These are phyloP conservation scores for Nymphalis urticae DNA, from an alignment of 2,888 invertebrate species.

Conservation along the genomic window DNA sequence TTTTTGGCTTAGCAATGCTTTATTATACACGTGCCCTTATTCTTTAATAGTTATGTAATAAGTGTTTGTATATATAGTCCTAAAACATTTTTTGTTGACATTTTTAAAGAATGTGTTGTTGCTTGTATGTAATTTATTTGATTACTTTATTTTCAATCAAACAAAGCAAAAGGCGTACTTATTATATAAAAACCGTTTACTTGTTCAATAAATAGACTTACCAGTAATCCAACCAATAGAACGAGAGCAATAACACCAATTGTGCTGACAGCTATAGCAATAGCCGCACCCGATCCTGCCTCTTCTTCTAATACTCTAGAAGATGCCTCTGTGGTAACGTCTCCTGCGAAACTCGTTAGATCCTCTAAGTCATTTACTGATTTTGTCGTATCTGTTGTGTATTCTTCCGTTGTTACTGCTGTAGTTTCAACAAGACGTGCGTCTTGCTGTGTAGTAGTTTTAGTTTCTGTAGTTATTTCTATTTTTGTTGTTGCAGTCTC, in stretches of 20 bases:
- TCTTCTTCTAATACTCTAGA: slow-evolving; percentile 57
- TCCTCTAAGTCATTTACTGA: slow-evolving; percentile 56
- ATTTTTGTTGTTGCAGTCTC: slow-evolving; percentile 39
- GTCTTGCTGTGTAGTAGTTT: slow-evolving; percentile 46
- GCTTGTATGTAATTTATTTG: no score
- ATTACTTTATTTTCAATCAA: no score
- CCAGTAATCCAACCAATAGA: slow-evolving; percentile 88
- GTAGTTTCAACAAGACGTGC: slow-evolving; percentile 51
- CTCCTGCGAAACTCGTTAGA: slow-evolving; percentile 56
- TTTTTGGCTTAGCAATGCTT: no score
- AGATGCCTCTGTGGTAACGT: slow-evolving; percentile 64
- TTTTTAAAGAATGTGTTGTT: no score
- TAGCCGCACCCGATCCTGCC: slow-evolving; percentile 85
- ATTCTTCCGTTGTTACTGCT: slow-evolving; percentile 44
- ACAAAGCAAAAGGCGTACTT: no score
- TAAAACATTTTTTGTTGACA: no score
- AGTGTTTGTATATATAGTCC: no score
- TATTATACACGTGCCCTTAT: no score
- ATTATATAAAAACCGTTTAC: no score
- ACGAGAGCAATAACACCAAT: slow-evolving; percentile 90
- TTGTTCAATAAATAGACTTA: slow-evolving; percentile 61
- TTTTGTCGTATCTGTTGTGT: slow-evolving; percentile 54
- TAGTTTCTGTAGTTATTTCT: slow-evolving; percentile 27
- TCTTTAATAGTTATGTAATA: no score
- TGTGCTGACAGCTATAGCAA: slow-evolving; percentile 90